Percentiles rank a stretch among this genome's conserved stretches.
phyloP scores from a whole-genome alignment of 2,888 invertebrate species.

The Cheilosia vulpina region DNA sequence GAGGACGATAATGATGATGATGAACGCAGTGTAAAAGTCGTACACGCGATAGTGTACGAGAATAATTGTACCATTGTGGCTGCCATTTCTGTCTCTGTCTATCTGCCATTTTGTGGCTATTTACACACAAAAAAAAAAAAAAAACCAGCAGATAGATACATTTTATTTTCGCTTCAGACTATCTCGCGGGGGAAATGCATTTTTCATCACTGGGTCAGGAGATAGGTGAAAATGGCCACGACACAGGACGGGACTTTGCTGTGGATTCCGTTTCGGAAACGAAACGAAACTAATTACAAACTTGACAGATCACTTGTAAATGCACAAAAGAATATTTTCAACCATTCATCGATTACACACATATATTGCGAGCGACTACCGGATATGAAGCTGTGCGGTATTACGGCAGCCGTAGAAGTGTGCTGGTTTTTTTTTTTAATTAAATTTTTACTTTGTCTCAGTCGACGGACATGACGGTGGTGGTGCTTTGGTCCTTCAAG shows the following conservation, averaged over 20 bases:
- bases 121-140: slow-evolving; percentile 12
- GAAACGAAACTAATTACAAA: slow-evolving; percentile 75
- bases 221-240: slow-evolving; percentile 61
- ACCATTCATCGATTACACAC: slow-evolving; percentile 68
- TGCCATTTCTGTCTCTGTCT: slow-evolving; percentile 1
- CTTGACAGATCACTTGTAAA: slow-evolving; percentile 75
- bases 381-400: slow-evolving; percentile 71
- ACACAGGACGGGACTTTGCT: background rate
- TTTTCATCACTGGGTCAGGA: slow-evolving; percentile 72
- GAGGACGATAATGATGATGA: slow-evolving; percentile 51
- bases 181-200: slow-evolving; percentile 50
- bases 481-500: slow-evolving; percentile 47
- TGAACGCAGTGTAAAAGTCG: slow-evolving; percentile 55
- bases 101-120: slow-evolving; percentile 39
- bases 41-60: slow-evolving; percentile 51
- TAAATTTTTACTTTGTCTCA: slow-evolving; percentile 71
- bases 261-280: slow-evolving; percentile 72
- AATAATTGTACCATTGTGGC: slow-evolving; percentile 63
- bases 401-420: slow-evolving; percentile 40
- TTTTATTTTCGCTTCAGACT: background rate
- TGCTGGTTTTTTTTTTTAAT: slow-evolving; percentile 58
- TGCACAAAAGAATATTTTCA: slow-evolving; percentile 70
- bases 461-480: background rate
- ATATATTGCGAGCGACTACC: slow-evolving; percentile 42
- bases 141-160: background rate